Percentiles rank a stretch among this genome's conserved stretches.
Conservation (phyloP, 2,113 vertebrate species). For the Bubo bubo region DNA sequence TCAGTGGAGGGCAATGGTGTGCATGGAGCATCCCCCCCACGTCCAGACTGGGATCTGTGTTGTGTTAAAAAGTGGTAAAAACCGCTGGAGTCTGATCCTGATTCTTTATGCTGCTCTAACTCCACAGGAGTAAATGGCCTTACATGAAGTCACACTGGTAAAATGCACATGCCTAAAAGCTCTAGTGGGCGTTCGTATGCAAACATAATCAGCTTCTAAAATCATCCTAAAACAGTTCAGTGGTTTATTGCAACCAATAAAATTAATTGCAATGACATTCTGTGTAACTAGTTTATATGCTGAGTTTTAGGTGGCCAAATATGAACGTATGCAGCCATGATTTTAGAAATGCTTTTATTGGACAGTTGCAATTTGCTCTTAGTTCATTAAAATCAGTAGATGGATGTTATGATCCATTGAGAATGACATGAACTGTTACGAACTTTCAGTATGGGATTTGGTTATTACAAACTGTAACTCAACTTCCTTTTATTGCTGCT, state of each 20-base stretch:
- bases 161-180: accelerated
- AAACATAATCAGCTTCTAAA: not conserved
- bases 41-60: not conserved
- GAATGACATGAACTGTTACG: not conserved
- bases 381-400: not conserved
- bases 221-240: not conserved
- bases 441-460: not conserved
- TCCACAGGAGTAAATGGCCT: not conserved
- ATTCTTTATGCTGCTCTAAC: accelerated
- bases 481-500: not conserved
- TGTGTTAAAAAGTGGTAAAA: accelerated
- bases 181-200: not conserved
- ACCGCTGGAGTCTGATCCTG: not conserved
- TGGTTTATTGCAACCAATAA: not conserved
- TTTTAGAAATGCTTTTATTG: not conserved
- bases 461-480: not conserved
- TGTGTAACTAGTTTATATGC: not conserved
- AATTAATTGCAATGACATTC: not conserved
- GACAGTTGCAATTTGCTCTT: not conserved
- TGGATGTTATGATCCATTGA: not conserved
- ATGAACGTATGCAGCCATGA: accelerated
- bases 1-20: accelerated
- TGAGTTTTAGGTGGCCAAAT: not conserved
- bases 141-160: not conserved
- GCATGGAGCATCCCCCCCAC: accelerated